Evolutionary conservation across 2,797 vertebrate species (phyloP), one percentile per base, ranked within the genome.

Genomic region (Lacerta viridis): DNA sequence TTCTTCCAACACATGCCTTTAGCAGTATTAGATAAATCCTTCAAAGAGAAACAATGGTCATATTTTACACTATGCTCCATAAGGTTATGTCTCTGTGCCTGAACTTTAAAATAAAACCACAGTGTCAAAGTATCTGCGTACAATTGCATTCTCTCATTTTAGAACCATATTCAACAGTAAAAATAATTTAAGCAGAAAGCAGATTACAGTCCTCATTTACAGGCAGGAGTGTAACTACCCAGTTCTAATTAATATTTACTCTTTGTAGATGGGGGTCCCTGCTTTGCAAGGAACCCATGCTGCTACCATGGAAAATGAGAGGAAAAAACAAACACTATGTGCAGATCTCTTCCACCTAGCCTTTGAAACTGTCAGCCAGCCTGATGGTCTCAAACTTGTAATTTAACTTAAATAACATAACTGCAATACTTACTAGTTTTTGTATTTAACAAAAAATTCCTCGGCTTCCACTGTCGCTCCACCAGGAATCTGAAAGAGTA

Each of bases 391-490:
- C 25, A 50, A 55, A 7, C 80, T 75, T 50, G 29, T 6, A 0
- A 66, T 43, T 78, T 91, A 27, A 86, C 36, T 2, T 23, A 23
- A 77, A 25, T 20, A 78, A 91, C 25, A 20, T 78, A 81, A 61
- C 6, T 83, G 85, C 7, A 83, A 85, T 95, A 97, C 99, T 99
- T 98, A 99, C 99, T 99, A 99, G 97, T 99, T 99, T 97, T 99
- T 99, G 95, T 99, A 99, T 96, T 99, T 99, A 72, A 99, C 99
- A 97, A 98, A 99, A 96, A 98, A 99, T 96, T 99, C 98, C 95
- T 99, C 99, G 87, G 96, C 97, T 96, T 99, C 99, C 61, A 98
- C 97, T 89, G 98, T 93, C 84, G 98, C 97, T 86, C 98, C 99
- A 92, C 98, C 96, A 92, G 98, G 98, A 75, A 98, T 93, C 99